Percentiles rank a stretch among this genome's conserved stretches.
Evolutionary conservation across 37 sponge, comb jelly and placozoan genomes (phyloP).

Genomic region (Chondrilla cf. caribensis): DNA sequence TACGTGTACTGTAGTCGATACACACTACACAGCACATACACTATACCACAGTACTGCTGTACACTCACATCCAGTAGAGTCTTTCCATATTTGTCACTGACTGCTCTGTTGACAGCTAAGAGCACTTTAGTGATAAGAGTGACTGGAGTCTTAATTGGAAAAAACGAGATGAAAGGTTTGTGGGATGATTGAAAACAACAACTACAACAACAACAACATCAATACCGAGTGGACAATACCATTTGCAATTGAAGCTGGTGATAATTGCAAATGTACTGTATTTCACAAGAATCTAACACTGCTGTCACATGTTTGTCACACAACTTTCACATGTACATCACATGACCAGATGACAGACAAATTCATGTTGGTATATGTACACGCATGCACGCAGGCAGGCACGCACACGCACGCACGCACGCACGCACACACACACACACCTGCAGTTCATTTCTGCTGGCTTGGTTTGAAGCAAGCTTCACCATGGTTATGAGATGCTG

Average conservation of each 20-base stretch:
- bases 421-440: conserved; percentile 1
- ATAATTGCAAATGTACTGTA: neutral
- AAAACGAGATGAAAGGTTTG: too few species aligned
- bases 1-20: too few species aligned
- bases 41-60: too few species aligned
- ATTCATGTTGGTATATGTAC: neutral
- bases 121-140: neutral
- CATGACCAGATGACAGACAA: neutral
- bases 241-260: neutral
- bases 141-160: neutral
- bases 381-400: neutral
- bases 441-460: neutral
- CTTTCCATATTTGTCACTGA: conserved; percentile 7
- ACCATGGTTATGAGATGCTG: conserved; percentile 11
- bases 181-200: too few species aligned
- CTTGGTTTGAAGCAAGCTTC: neutral
- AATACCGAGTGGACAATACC: neutral
- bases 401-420: neutral
- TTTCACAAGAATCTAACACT: too few species aligned
- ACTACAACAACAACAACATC: neutral
- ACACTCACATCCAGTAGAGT: conserved; percentile 15
- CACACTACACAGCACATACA: too few species aligned
- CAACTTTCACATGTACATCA: too few species aligned
- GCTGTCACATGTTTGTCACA: neutral
- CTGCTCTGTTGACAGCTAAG: neutral